Conservation (phyloP, 2,888 invertebrate species). For the Cylloceria caligata region DNA sequence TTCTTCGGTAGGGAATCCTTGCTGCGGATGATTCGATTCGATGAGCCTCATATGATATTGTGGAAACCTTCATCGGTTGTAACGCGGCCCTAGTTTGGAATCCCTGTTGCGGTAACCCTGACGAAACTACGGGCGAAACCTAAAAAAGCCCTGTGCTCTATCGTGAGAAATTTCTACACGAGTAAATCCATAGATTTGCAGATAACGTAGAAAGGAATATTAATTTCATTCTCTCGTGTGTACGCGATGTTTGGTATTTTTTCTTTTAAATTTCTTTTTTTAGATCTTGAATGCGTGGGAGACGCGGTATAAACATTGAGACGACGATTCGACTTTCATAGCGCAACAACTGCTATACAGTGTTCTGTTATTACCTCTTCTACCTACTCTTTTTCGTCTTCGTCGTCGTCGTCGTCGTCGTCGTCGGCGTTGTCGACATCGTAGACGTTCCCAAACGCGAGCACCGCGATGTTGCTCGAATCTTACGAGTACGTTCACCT, state of each 20-base stretch:
- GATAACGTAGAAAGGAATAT: conserved; percentile 20
- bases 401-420: conserved; percentile 40
- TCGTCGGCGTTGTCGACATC: conserved; percentile 50
- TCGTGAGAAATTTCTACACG: too few species aligned
- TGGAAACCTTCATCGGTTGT: too few species aligned
- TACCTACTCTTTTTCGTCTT: background rate
- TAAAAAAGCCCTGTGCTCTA: too few species aligned
- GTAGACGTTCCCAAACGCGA: conserved; percentile 63
- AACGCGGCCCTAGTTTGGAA: too few species aligned
- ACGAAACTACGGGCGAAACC: too few species aligned
- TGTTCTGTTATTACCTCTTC: conserved; percentile 33
- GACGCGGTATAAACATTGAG: conserved; percentile 13
- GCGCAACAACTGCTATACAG: background rate
- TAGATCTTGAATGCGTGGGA: conserved; percentile 47
- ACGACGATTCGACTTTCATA: conserved; percentile 36
- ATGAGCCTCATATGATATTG: too few species aligned
- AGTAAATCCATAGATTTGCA: background rate
- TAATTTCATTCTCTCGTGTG: conserved; percentile 27
- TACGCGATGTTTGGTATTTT: conserved; percentile 31
- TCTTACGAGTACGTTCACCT: conserved; percentile 79
- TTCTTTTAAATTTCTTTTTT: conserved; percentile 33
- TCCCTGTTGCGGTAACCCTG: too few species aligned
- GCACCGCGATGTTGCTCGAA: conserved; percentile 72
- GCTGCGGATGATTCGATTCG: too few species aligned
- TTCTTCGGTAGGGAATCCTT: too few species aligned